Conservation (phyloP, 2,113 vertebrate genomes). For the Nycticebus coucang region DNA sequence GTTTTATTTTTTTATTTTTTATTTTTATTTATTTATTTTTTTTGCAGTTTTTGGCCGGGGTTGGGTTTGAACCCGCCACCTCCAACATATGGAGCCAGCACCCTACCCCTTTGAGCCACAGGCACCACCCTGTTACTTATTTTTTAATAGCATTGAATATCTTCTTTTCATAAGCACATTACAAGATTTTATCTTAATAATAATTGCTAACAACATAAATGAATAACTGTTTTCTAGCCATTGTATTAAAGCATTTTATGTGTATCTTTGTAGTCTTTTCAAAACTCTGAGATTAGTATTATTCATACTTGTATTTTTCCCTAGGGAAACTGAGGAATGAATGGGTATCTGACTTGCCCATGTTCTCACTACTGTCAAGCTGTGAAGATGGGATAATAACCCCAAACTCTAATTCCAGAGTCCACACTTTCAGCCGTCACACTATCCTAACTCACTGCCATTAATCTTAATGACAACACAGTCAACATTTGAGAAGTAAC, state of each 20-base stretch:
- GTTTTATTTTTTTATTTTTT: no score
- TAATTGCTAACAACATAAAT: neutral
- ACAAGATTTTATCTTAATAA: neutral
- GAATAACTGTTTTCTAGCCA: neutral
- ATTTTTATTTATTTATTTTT: no score
- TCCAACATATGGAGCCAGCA: no score
- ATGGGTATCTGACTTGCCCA: neutral
- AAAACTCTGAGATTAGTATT: neutral
- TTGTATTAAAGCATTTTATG: neutral
- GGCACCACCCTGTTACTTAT: no score
- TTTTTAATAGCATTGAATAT: neutral
- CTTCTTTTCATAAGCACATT: neutral
- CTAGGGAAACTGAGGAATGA: neutral
- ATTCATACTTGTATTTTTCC: neutral
- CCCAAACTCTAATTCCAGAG: neutral
- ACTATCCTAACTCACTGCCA: neutral
- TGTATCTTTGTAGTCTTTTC: neutral
- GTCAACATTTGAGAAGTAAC: neutral
- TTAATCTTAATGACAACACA: neutral
- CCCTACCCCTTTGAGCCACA: no score
- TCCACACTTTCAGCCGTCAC: neutral
- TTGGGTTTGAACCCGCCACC: no score
- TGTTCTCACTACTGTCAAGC: neutral
- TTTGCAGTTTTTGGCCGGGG: no score
- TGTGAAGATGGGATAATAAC: neutral